Evolutionary conservation across 2,888 invertebrate genomes (phyloP), one percentile per base, ranked within the genome.

Genomic region (Diarsia mendica): DNA sequence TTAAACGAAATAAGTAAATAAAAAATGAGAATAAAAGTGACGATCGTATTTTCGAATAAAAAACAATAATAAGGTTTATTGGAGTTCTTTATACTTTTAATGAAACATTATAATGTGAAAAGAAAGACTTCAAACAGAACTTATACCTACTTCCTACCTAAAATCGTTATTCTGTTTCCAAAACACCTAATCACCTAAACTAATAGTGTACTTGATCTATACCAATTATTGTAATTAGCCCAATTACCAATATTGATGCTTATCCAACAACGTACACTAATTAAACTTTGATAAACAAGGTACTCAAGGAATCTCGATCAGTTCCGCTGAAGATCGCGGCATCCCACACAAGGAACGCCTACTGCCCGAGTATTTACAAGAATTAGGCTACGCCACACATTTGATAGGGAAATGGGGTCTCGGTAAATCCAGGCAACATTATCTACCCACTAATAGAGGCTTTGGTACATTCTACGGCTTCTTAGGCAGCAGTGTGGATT

Each of bases 321-420:
- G 88, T 72, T 90, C 87, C 11, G 83, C 97, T 0, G 97, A 98
- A 89, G 98, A 98, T 0, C 97, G 98, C 90, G 98, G 98, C 3
- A 93, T 99, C n/a, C 97, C 98, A 0, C 90, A 97, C 5, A 95
- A 97, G 58, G 97, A 97, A 80, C 97, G 97, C 78, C 93, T 98
- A 1, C 93, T 99, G 85, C 98, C 99, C 0, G 96, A 98, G 87
- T 96, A 97, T 89, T 94, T 97, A 75, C 96, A 96, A 87, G 97
- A 98, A 81, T 95, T 98, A 72, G 98, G 98, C 20, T 99, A 99
- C 93, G 93, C 94, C 15, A 98, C 98, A 5, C 97, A 98, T 92
- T 96, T 98, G 60, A 96, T 99, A 20, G 99, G 99, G 60, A 99
- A 99, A 96, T 99, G 99, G 99, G 97, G 98, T 93, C 96, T 98